Evolutionary conservation across 1,140 invertebrate genomes (phyloP).

Genomic region (Nephila pilipes): DNA sequence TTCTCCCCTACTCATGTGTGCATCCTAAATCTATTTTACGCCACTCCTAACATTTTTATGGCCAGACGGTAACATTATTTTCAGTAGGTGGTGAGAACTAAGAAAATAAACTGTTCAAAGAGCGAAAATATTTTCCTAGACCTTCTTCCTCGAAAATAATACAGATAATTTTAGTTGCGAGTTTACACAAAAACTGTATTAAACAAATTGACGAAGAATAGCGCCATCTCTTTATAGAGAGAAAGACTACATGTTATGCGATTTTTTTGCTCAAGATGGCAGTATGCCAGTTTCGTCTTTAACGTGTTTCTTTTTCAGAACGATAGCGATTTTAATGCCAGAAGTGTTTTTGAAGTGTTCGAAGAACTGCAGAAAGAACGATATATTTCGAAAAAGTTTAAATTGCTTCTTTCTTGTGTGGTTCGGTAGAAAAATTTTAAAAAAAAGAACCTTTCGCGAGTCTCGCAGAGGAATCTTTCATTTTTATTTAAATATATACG

Average conservation of each 20-base stretch:
- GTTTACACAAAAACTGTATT: neutral
- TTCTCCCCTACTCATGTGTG: neutral
- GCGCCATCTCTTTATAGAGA: neutral
- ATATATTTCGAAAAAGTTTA: conserved; percentile 33
- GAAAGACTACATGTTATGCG: neutral
- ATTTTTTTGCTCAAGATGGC: neutral
- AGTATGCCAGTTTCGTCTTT: neutral
- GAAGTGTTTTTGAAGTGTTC: conserved; percentile 40
- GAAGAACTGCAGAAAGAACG: neutral
- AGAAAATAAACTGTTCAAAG: neutral
- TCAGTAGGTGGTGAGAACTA: neutral
- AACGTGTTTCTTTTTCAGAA: conserved; percentile 1
- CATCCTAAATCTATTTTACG: neutral
- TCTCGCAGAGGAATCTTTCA: neutral
- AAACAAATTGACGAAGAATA: conserved; percentile 3
- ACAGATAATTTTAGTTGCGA: neutral
- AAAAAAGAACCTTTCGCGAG: neutral
- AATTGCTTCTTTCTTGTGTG: neutral
- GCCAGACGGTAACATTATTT: neutral
- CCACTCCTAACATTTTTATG: neutral
- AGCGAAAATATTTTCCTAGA: neutral
- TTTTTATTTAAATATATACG: neutral
- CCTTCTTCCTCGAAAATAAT: neutral
- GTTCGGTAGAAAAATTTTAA: neutral
- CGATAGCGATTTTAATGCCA: conserved; percentile 46